phyloP scores from a whole-genome alignment of 2,113 vertebrate species.

The Epinephelus moara region DNA sequence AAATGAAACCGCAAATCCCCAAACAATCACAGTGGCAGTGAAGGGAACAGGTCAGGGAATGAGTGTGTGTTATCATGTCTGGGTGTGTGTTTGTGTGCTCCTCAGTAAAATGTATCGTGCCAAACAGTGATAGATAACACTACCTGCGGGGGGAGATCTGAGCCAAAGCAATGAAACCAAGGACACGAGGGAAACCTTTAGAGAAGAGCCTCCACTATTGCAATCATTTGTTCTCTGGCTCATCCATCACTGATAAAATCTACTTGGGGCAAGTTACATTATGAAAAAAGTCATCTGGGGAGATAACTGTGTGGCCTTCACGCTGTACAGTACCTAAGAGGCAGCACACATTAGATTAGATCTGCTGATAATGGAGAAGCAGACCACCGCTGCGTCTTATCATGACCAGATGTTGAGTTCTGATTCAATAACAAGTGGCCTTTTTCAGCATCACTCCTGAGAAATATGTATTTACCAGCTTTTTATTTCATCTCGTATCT shows the following conservation, averaged over 20 bases:
- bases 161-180: constrained; percentile 51
- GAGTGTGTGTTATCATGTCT: neutral
- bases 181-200: constrained; percentile 45
- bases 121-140: constrained; percentile 51
- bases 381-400: constrained; percentile 8
- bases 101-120: constrained; percentile 19
- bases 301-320: constrained; percentile 48
- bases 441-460: constrained; percentile 44
- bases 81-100: neutral
- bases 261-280: constrained; percentile 39
- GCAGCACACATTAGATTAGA: constrained; percentile 47
- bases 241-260: constrained; percentile 64
- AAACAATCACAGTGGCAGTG: constrained; percentile 1
- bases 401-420: constrained; percentile 39
- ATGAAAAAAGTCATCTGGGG: constrained; percentile 52
- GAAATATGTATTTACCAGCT: constrained; percentile 52
- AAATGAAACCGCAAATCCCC: constrained; percentile 12
- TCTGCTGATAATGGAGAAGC: constrained; percentile 10
- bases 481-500: constrained; percentile 59
- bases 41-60: neutral
- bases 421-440: constrained; percentile 56
- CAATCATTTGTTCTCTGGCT: constrained; percentile 43
- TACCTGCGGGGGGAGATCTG: constrained; percentile 34
- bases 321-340: constrained; percentile 33
- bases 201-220: constrained; percentile 39